Evolutionary conservation across 1,140 invertebrate species (phyloP), one percentile per base, ranked within the genome.

Genomic region (Patella vulgata): DNA sequence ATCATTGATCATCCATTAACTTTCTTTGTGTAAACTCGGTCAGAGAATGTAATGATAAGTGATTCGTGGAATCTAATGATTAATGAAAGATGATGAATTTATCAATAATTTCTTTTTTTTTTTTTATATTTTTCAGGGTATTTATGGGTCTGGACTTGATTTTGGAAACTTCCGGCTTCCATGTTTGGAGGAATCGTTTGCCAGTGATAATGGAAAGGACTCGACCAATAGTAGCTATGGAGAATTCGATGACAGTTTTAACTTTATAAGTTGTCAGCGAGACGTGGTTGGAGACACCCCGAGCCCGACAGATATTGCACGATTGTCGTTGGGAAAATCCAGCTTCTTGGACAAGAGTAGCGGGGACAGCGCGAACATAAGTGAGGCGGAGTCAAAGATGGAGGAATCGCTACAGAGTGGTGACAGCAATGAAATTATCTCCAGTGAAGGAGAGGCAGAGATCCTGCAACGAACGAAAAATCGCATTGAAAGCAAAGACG

Each of bases 351-450:
- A 71, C 42, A 61, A 65, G 47, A 75, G 71, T 58, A 70, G 71
- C 40, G 71, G 71, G 40, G 73, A 73, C 59, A 73, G 68, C 57
- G 71, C 73, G 31, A 72, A 73, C 43, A 72, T 72, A 30, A 75
- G 73, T 43, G 73, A 75, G 62, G 47, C 63, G 6, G 73, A 75
- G 57, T 72, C 71, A 57, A 75, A 73, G 54, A 75, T 70, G 68
- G 68, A 64, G 51, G 68, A 70, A 50, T 70, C 63, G 23, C 63
- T 60, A 17, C 66, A 42, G 30, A 47, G 27, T 14, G 39, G 66
- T 63, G 66, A 0, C 47, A 68, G 55, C 66, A 62, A 33, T 30
- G 64, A 60, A 23, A 58, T 57, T 3, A 68, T 59, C 2, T 55
- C 67, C 52, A 72, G 66, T 59, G 70, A 70, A 23, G 66, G 64